phyloP scores from a whole-genome alignment of 2,113 vertebrate genomes.

The Zosterops lateralis region DNA sequence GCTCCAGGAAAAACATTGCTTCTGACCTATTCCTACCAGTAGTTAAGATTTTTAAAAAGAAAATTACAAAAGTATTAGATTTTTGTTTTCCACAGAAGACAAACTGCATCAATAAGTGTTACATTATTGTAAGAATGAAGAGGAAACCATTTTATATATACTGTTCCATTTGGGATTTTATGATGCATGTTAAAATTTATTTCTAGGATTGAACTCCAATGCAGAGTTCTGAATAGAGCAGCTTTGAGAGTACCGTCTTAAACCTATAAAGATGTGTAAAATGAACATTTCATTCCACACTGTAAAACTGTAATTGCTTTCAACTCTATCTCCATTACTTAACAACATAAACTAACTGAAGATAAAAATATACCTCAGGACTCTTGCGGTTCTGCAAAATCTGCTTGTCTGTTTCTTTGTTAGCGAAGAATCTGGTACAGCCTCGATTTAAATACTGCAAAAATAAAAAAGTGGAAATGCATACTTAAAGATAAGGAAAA shows the following conservation, averaged over 20 bases:
- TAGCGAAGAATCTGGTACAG: slow-evolving; percentile 93
- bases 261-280: slow-evolving; percentile 30
- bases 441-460: slow-evolving; percentile 92
- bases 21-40: background rate
- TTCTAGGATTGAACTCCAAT: background rate
- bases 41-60: background rate
- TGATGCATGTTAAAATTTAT: background rate
- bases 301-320: background rate
- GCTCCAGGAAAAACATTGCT: background rate
- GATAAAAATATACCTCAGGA: slow-evolving; percentile 83
- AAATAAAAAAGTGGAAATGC: slow-evolving; percentile 14
- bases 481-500: background rate
- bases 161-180: background rate
- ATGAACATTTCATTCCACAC: slow-evolving; percentile 47
- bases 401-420: slow-evolving; percentile 91
- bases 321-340: background rate
- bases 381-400: slow-evolving; percentile 94
- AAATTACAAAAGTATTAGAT: background rate
- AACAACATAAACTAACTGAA: background rate
- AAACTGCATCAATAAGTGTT: background rate
- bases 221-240: background rate
- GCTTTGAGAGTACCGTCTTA: background rate
- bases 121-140: background rate
- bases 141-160: background rate
- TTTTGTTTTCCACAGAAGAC: background rate